A percentile compares a stretch with the other conserved stretches of the same genome.
Conservation (phyloP, 1,140 invertebrate species). For the Thaumetopoea pityocampa region DNA sequence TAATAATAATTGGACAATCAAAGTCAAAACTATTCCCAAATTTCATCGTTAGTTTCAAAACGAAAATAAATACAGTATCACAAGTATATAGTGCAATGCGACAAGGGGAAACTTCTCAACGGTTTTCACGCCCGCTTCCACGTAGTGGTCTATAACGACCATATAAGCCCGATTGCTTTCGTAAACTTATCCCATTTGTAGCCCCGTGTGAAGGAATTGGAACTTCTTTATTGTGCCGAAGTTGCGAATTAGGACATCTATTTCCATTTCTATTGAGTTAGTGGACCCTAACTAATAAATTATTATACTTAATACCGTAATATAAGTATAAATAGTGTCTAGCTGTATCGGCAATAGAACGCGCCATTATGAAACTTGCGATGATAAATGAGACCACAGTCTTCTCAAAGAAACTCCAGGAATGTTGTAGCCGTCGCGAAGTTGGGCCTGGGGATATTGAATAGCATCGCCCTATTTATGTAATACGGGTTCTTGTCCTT, state of each 20-base stretch:
- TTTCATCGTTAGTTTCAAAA: slow-evolving; percentile 21
- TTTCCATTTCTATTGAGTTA: slow-evolving; percentile 66
- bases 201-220: slow-evolving; percentile 48
- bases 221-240: slow-evolving; percentile 69
- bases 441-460: slow-evolving; percentile 8
- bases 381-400: slow-evolving; percentile 37
- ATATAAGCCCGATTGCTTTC: slow-evolving; percentile 72
- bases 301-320: slow-evolving; percentile 26
- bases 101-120: slow-evolving; percentile 64
- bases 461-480: too few relatives aligned
- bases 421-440: slow-evolving; percentile 10
- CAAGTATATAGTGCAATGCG: slow-evolving; percentile 53
- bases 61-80: slow-evolving; percentile 27
- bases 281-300: slow-evolving; percentile 46
- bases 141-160: slow-evolving; percentile 65
- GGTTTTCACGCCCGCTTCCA: slow-evolving; percentile 56
- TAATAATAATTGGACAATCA: too few relatives aligned
- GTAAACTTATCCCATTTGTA: slow-evolving; percentile 70
- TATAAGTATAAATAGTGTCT: slow-evolving; percentile 17
- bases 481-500: too few relatives aligned
- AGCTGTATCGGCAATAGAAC: slow-evolving; percentile 28
- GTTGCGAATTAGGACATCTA: slow-evolving; percentile 55
- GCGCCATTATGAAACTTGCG: slow-evolving; percentile 34
- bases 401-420: slow-evolving; percentile 16
- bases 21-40: slow-evolving; percentile 12